phyloP scores from a whole-genome alignment of 2,888 invertebrate species.

The Pristionchus arcanus region DNA sequence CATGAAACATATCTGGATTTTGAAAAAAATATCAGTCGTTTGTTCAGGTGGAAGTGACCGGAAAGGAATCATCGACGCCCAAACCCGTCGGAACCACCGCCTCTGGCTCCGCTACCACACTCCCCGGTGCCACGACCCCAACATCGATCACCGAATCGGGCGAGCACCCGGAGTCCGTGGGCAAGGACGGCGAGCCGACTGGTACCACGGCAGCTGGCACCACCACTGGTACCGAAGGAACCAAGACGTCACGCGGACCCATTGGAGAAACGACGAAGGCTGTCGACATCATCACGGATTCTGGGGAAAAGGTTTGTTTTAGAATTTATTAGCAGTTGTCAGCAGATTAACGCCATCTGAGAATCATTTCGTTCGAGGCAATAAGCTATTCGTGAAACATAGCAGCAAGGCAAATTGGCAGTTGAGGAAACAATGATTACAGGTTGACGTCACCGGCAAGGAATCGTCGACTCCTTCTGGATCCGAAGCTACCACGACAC shows the following conservation, averaged over 20 bases:
- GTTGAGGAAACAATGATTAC: not conserved
- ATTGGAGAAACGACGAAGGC: not conserved
- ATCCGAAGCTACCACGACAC: not conserved
- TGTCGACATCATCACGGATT: not conserved
- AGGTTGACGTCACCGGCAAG: not conserved
- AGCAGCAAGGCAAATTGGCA: not conserved
- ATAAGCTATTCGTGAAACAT: not conserved
- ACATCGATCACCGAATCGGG: conserved; percentile 21
- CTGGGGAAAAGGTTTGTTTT: not conserved
- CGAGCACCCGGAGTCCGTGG: conserved; percentile 6
- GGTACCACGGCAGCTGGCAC: not conserved
- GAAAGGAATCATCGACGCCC: conserved; percentile 1
- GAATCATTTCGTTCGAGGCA: not conserved
- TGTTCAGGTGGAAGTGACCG: not conserved
- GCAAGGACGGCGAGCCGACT: not conserved
- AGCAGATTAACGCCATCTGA: no score
- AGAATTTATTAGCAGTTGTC: no score
- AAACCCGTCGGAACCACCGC: conserved; percentile 20
- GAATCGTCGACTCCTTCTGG: not conserved
- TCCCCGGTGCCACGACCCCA: not conserved
- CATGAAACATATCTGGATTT: not conserved
- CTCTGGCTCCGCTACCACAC: conserved; percentile 23
- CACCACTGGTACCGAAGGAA: conserved; percentile 5
- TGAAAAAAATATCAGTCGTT: not conserved
- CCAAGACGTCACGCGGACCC: not conserved